These are phyloP conservation scores for Sinella curviseta DNA, from an alignment of 1,140 invertebrate species.

Conservation along the genomic window DNA sequence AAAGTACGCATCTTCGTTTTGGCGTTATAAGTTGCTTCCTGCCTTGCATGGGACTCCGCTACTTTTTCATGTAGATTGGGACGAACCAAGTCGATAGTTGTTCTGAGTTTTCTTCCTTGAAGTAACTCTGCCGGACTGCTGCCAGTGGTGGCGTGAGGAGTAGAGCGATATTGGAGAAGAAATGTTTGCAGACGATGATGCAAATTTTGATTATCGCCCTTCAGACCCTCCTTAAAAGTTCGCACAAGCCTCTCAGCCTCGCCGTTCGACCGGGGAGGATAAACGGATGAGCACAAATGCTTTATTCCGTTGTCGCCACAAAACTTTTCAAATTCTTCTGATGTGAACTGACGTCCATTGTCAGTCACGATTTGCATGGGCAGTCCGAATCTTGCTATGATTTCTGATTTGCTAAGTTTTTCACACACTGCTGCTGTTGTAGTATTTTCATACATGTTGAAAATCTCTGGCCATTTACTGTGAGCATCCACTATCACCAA, in stretches of 20 bases:
- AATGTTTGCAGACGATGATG: constrained; percentile 40
- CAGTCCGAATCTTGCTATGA: constrained; percentile 49
- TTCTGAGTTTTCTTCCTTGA: no score
- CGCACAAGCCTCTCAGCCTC: constrained; percentile 52
- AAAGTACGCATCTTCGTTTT: not conserved
- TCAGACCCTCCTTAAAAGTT: constrained; percentile 51
- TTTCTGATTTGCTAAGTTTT: constrained; percentile 44
- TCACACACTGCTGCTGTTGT: constrained; percentile 29
- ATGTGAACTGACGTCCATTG: no score
- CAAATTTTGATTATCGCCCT: constrained; percentile 46
- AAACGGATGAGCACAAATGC: constrained; percentile 41
- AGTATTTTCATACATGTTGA: constrained; percentile 4
- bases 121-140: constrained; percentile 39
- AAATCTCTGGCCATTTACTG: constrained; percentile 59
- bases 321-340: no score
- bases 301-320: constrained; percentile 50
- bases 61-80: constrained; percentile 25
- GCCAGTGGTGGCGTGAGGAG: constrained; percentile 49
- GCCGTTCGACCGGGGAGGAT: constrained; percentile 51
- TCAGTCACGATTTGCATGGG: no score
- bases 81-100: constrained; percentile 28
- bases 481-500: no score
- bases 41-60: not conserved
- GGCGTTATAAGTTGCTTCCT: not conserved
- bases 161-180: constrained; percentile 51